phyloP scores from a whole-genome alignment of 1,140 invertebrate genomes.

The Protaetia brevitarsis region DNA sequence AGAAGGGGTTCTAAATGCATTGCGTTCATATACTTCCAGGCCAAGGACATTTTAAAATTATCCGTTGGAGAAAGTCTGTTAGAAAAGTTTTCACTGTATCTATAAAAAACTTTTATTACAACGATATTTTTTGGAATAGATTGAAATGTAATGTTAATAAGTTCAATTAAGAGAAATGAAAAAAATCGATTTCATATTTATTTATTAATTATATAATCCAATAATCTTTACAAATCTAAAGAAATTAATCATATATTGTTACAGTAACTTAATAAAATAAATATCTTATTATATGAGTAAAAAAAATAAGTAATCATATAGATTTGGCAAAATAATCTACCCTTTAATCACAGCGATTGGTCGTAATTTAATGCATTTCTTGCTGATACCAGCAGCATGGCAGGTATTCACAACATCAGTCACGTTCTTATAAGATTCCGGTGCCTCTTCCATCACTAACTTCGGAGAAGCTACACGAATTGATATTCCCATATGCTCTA shows the following conservation, averaged over 20 bases:
- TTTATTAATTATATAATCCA: too few relatives aligned
- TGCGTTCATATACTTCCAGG: too few relatives aligned
- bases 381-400: constrained; percentile 94
- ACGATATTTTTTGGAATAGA: too few relatives aligned
- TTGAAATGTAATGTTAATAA: too few relatives aligned
- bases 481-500: constrained; percentile 90
- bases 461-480: constrained; percentile 99
- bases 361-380: constrained; percentile 94
- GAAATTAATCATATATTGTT: neutral
- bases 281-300: neutral
- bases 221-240: neutral
- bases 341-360: constrained; percentile 99
- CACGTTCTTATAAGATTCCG: constrained; percentile 99
- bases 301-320: neutral
- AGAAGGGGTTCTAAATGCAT: too few relatives aligned
- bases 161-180: too few relatives aligned
- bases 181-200: too few relatives aligned
- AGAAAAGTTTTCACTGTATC: too few relatives aligned
- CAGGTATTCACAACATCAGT: constrained; percentile 99
- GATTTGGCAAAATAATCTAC: constrained; percentile 47
- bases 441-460: constrained; percentile 99
- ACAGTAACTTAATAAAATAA: neutral
- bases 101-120: too few relatives aligned
- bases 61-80: too few relatives aligned
- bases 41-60: too few relatives aligned